Conservation (phyloP, 2,888 invertebrate genomes). For the Coleophora flavipennella region DNA sequence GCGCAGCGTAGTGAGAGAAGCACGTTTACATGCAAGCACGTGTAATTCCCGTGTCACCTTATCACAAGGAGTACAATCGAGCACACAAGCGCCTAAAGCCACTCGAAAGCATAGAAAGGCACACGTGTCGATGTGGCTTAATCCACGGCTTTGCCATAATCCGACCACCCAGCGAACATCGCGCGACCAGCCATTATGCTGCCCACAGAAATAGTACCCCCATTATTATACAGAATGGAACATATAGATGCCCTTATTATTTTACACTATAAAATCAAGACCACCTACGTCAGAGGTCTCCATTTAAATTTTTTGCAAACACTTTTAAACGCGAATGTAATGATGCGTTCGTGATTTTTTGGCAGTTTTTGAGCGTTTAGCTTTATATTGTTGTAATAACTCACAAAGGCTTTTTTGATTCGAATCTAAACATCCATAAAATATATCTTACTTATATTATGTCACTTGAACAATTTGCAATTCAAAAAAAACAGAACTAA, state of each 20-base stretch:
- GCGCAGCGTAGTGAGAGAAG: not conserved
- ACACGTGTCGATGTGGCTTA: conserved; percentile 66
- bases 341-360: conserved; percentile 65
- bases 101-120: conserved; percentile 47
- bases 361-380: conserved; percentile 42
- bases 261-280: conserved; percentile 58
- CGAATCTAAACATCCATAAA: not conserved
- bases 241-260: conserved; percentile 59
- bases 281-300: conserved; percentile 48
- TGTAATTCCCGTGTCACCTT: conserved; percentile 21
- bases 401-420: not conserved
- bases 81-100: conserved; percentile 50
- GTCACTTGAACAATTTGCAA: not conserved
- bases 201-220: conserved; percentile 56
- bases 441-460: not conserved
- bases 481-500: not conserved
- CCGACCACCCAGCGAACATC: conserved; percentile 61
- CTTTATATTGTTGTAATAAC: not conserved
- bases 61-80: conserved; percentile 37
- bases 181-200: conserved; percentile 43
- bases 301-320: conserved; percentile 34
- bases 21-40: conserved; percentile 13
- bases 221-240: conserved; percentile 61
- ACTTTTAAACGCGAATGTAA: conserved; percentile 53
- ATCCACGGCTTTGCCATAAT: conserved; percentile 61